phyloP scores from a whole-genome alignment of 2,797 vertebrate species.

The Danio albolineatus region DNA sequence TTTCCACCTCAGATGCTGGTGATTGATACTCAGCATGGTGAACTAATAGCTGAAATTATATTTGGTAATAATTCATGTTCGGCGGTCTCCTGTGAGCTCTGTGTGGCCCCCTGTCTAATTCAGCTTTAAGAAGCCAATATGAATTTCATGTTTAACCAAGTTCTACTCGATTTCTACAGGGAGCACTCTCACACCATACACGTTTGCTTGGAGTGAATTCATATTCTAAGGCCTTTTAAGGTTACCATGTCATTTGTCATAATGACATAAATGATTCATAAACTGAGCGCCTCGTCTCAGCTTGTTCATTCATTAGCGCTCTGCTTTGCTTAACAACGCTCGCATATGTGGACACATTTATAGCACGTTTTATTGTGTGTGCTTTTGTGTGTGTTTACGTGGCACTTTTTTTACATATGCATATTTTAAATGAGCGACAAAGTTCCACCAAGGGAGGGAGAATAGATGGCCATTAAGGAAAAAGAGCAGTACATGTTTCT shows the following conservation, averaged over 20 bases:
- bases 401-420: constrained; percentile 58
- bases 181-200: constrained; percentile 72
- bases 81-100: constrained; percentile 88
- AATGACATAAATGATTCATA: constrained; percentile 56
- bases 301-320: constrained; percentile 58
- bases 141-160: constrained; percentile 88
- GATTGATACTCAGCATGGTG: constrained; percentile 91
- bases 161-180: constrained; percentile 83
- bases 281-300: constrained; percentile 49
- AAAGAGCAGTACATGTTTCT: constrained; percentile 65
- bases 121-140: constrained; percentile 89
- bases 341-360: neutral
- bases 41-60: constrained; percentile 95
- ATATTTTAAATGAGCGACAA: constrained; percentile 60
- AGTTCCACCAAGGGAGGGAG: constrained; percentile 45
- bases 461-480: constrained; percentile 64
- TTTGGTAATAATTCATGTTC: constrained; percentile 96
- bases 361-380: constrained; percentile 45
- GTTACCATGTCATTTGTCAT: constrained; percentile 54
- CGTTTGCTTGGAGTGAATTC: constrained; percentile 64
- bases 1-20: constrained; percentile 89
- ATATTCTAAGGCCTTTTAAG: constrained; percentile 57
- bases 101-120: constrained; percentile 86
- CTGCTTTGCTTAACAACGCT: constrained; percentile 49
- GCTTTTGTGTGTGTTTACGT: constrained; percentile 53